A percentile compares a stretch with the other conserved stretches of the same genome.
Conservation (phyloP, 2,888 invertebrate species). For the Hofmannophila pseudospretella region DNA sequence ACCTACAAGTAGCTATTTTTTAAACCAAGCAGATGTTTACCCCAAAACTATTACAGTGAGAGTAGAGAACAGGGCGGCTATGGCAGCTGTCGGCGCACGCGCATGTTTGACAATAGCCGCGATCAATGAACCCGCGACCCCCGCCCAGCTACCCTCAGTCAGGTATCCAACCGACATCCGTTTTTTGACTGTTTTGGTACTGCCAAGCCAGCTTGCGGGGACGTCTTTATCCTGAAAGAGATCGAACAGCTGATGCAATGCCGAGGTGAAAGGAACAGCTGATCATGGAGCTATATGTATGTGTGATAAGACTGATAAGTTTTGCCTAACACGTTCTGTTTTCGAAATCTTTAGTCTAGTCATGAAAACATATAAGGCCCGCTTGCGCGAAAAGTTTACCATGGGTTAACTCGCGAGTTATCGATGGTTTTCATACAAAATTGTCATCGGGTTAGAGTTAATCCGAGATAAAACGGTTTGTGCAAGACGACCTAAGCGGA, state of each 20-base stretch:
- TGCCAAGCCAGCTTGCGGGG: conserved; percentile 1
- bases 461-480: no score
- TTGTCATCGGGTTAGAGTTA: no score
- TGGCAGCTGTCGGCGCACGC: conserved; percentile 71
- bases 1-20: no score
- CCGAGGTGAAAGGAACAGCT: conserved; percentile 3
- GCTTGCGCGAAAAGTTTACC: no score
- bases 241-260: conserved; percentile 3
- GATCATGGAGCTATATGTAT: no score
- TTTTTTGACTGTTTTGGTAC: background rate
- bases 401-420: no score
- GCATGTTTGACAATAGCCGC: conserved; percentile 57
- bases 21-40: conserved; percentile 52
- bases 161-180: conserved; percentile 25
- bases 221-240: conserved; percentile 6
- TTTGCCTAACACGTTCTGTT: no score
- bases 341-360: no score
- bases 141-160: conserved; percentile 35
- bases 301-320: no score
- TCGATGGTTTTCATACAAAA: no score
- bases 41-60: conserved; percentile 26
- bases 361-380: no score
- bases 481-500: no score
- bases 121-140: conserved; percentile 71
- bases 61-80: conserved; percentile 34